Base-by-base conservation (phyloP, 2,888 invertebrate species). In the Athalia circularis region DNA sequence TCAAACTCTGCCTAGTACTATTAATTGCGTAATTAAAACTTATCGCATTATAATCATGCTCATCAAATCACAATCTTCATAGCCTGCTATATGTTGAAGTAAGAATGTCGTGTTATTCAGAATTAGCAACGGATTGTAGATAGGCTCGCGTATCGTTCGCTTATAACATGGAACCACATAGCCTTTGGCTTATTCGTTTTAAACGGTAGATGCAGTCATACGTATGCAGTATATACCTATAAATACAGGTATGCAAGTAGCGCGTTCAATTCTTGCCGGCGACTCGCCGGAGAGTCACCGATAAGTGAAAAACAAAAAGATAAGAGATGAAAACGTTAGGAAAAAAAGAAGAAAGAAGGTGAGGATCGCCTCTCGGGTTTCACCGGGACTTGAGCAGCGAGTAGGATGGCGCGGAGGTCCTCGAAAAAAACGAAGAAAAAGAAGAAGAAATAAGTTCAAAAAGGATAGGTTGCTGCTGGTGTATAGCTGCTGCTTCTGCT, bases 351-450 rank as follows among this genome's bases (percentile, higher is more conserved):
- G 47, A 47, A 72, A 47, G 72, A 45, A 54, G 15, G 72, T 29
- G 29, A 29, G 29, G 29, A 29, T 29, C 29, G 2, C 57, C 29
- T 57, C 61, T 74, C 74, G 8, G 29, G 74, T 74, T 74, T 62
- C 75, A 75, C 15, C 47, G 48, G 13, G 65, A 50, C 54, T n/a
- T 54, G 62, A 48, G 79, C 75, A 65, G 80, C 77, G 80, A 80
- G 72, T 67, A 65, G 65, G 67, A 65, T 67, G 80, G 80, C 80
- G 81, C 80, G 67, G 79, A 80, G 79, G 74, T 76, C 77, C 65
- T 67, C 65, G 74, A 77, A 75, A 78, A 54, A 29, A 29, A 29
- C 1, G 2, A 29, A 29, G 29, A 29, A 79, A 79, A 79, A 64
- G 65, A 78, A 79, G 77, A 70, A 76, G 78, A 65, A 77, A 68